Evolutionary conservation across 2,113 vertebrate genomes (phyloP).

Genomic region (Petaurus breviceps): DNA sequence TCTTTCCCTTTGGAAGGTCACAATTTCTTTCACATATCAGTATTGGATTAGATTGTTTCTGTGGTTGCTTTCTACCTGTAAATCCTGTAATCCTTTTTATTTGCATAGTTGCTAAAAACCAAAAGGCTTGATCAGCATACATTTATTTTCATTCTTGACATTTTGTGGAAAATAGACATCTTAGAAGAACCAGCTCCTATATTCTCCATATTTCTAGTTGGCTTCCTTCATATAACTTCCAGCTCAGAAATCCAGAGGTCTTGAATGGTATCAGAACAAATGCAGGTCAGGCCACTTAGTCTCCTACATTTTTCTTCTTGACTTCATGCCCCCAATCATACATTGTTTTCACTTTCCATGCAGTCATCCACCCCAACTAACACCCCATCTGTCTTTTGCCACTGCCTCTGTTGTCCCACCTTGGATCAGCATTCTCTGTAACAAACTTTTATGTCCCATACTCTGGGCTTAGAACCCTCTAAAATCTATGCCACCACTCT

Average conservation of each 20-base stretch:
- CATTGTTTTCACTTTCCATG: too few relatives aligned
- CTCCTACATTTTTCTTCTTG: neutral
- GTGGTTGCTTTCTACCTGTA: neutral
- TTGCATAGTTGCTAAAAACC: neutral
- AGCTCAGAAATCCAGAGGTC: neutral
- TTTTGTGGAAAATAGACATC: conserved; percentile 25
- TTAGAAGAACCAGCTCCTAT: conserved; percentile 19
- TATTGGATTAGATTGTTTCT: neutral
- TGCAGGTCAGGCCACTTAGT: conserved; percentile 9
- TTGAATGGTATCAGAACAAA: conserved; percentile 6
- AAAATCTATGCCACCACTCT: too few relatives aligned
- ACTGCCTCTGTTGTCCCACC: too few relatives aligned
- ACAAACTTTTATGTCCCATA: too few relatives aligned
- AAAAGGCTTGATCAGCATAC: neutral
- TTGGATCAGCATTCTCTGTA: too few relatives aligned
- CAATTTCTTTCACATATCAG: neutral
- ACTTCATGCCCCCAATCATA: neutral
- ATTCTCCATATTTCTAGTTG: conserved; percentile 38
- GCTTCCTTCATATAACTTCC: conserved; percentile 25
- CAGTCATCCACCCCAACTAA: too few relatives aligned
- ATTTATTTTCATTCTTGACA: conserved; percentile 46
- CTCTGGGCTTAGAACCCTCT: too few relatives aligned
- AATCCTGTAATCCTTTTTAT: neutral
- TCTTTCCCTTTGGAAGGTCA: neutral
- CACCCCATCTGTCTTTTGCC: too few relatives aligned